Base-by-base conservation (phyloP, 2,888 invertebrate genomes). In the Ametastegia equiseti region DNA sequence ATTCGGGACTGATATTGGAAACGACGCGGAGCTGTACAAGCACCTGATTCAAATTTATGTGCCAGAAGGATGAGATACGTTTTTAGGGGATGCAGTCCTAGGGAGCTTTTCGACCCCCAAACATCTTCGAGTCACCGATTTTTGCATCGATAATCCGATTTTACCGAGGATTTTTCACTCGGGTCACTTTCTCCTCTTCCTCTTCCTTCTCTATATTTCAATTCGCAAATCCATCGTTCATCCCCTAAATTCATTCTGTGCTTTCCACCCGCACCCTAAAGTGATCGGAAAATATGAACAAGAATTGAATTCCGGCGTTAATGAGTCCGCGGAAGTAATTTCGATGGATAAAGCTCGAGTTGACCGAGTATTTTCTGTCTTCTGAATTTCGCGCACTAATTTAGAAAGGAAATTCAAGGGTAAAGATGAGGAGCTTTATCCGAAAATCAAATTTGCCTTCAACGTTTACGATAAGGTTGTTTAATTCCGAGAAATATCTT, bases 121-220 rank as follows among this genome's bases (percentile, higher is more conserved):
- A 67, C 45, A 45, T 45, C 13, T 71, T 47, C 45, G 45, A 71
- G 27, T 36, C 47, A 71, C 23, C 36, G 71, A 71, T 71, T 71
- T 71, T n/a, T n/a, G n/a, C 45, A n/a, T 45, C 45, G 71, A 71
- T 71, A 42, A 71, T 71, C 71, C n/a, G n/a, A n/a, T n/a, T n/a
- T n/a, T n/a, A n/a, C n/a, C n/a, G n/a, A n/a, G n/a, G 47, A 71
- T 71, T 71, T 47, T 47, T 71, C 71, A 47, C 71, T 47, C n/a
- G 45, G 47, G 23, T 63, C 27, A 1, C 9, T 71, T 71, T n/a
- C 36, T n/a, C 19, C 39, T 7, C 5, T 39, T 39, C 39, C 15
- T 67, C 11, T 39, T 60, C 7, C 11, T 23, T 60, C 2, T 27
- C 27, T 60, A 9, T 1, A 23, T 23, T 33, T 67, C 15, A 13